Evolutionary conservation across 1,140 invertebrate genomes (phyloP), one percentile per base, ranked within the genome.

Genomic region (Hestina assimilis): DNA sequence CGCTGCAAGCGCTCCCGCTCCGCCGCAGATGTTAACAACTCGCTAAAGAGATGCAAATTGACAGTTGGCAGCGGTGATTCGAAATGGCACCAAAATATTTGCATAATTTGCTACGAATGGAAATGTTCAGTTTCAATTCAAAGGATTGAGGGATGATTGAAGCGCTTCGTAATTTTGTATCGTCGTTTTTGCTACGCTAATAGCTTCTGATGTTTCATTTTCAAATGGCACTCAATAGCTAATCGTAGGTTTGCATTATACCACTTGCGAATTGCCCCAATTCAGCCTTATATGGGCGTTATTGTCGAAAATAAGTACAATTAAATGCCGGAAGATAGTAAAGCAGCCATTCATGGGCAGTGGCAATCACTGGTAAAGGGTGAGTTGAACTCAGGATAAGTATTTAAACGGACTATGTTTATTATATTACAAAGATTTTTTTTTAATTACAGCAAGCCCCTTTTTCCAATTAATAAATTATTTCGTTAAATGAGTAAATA

Each of bases 21-120:
- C 41, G 29, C 17, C 46, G 29, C 57, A 51, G 52, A 65, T 74
- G 71, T 74, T 78, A 83, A 78, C 78, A 77, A 81, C 62, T 72
- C 47, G 53, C 67, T 83, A 84, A n/a, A 83, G 57, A 83, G 78
- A 87, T 87, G 83, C 77, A 84, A 87, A 87, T 87, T 84, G 81
- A 52, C 65, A 75, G 80, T 83, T 84, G 79, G 67, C 72, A 75
- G 73, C 77, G 62, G 61, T 83, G 81, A 75, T 80, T 80, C 72
- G 61, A 82, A 86, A 86, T 80, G 81, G 75, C 83, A 70, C 73
- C 76, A 75, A 75, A 63, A 67, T 59, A 75, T 86, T 80, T 78
- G 69, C 81, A 84, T 87, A 83, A 87, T 87, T 79, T 62, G 64
- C 60, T 59, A 38, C 63, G 52, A 81, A 83, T 79, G 60, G 69